Percentiles rank a stretch among this genome's conserved stretches.
phyloP scores from a whole-genome alignment of 2,797 vertebrate species.

The Danio aesculapii region DNA sequence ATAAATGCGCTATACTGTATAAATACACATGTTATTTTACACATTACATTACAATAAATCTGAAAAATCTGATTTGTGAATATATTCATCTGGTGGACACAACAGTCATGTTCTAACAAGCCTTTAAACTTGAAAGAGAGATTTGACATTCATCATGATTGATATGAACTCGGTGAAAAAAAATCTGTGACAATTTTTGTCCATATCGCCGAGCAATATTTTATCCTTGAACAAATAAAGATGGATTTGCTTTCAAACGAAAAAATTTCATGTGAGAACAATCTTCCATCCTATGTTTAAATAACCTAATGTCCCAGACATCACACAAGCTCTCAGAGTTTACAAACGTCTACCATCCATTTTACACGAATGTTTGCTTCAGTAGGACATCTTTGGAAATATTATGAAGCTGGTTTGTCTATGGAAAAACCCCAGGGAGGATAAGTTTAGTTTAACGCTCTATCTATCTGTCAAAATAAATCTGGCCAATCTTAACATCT shows the following conservation, averaged over 20 bases:
- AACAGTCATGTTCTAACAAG: too few species aligned
- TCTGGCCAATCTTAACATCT: conserved; percentile 24
- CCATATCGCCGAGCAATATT: background rate
- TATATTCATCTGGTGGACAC: too few species aligned
- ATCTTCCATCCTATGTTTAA: background rate
- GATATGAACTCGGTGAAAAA: too few species aligned
- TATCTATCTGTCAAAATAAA: conserved; percentile 24
- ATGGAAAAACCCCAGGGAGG: conserved; percentile 26
- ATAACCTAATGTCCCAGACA: background rate
- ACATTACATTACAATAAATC: too few species aligned
- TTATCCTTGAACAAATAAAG: background rate
- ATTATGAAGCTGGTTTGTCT: background rate
- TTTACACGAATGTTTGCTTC: background rate
- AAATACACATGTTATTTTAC: too few species aligned
- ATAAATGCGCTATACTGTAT: too few species aligned
- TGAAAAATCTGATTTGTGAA: too few species aligned
- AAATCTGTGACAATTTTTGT: too few species aligned
- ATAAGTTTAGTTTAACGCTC: conserved; percentile 1
- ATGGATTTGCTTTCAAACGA: background rate
- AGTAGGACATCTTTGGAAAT: conserved; percentile 3
- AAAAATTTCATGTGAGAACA: background rate
- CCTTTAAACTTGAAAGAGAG: too few species aligned
- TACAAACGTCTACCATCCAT: background rate
- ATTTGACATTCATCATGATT: too few species aligned
- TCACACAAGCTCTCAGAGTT: background rate